Percentiles rank a stretch among this genome's conserved stretches.
Conservation (phyloP, 1,140 invertebrate genomes). For the Lordiphosa mommai region DNA sequence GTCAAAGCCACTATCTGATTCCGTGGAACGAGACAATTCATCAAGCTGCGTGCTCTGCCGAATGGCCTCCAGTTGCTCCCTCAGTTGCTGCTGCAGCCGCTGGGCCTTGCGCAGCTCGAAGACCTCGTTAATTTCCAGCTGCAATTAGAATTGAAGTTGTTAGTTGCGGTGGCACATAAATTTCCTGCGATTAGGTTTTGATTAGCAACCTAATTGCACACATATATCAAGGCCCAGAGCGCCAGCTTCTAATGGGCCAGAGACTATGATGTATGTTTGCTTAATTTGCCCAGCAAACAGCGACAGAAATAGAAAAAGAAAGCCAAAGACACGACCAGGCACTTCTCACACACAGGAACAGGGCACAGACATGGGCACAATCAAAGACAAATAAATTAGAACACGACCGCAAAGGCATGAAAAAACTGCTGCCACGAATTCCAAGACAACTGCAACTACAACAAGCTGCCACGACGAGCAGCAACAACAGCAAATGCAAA, state of each 20-base stretch:
- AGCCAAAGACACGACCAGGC: slow-evolving; percentile 53
- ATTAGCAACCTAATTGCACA: slow-evolving; percentile 62
- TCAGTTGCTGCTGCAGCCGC: slow-evolving; percentile 54
- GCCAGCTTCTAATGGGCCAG: slow-evolving; percentile 49
- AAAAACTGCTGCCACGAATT: slow-evolving; percentile 61
- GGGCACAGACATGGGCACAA: slow-evolving; percentile 60
- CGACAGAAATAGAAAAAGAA: slow-evolving; percentile 20
- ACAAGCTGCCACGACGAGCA: slow-evolving; percentile 28
- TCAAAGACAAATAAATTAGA: slow-evolving; percentile 78
- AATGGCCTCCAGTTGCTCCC: slow-evolving; percentile 38
- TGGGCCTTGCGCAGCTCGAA: slow-evolving; percentile 71
- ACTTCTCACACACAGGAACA: slow-evolving; percentile 37
- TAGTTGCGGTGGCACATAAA: slow-evolving; percentile 49
- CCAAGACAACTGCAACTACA: slow-evolving; percentile 7
- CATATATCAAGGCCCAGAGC: slow-evolving; percentile 57
- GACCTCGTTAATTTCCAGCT: slow-evolving; percentile 79
- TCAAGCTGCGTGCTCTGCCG: slow-evolving; percentile 44
- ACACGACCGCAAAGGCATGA: slow-evolving; percentile 57
- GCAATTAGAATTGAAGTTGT: slow-evolving; percentile 68
- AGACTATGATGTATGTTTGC: slow-evolving; percentile 65
- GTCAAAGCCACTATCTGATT: slow-evolving; percentile 77
- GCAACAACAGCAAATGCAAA: slow-evolving; percentile 62
- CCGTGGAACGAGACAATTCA: slow-evolving; percentile 76
- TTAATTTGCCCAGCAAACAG: slow-evolving; percentile 49
- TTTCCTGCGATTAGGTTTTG: slow-evolving; percentile 55